Evolutionary conservation across 2,113 vertebrate species (phyloP).

Genomic region (Perognathus longimembris): DNA sequence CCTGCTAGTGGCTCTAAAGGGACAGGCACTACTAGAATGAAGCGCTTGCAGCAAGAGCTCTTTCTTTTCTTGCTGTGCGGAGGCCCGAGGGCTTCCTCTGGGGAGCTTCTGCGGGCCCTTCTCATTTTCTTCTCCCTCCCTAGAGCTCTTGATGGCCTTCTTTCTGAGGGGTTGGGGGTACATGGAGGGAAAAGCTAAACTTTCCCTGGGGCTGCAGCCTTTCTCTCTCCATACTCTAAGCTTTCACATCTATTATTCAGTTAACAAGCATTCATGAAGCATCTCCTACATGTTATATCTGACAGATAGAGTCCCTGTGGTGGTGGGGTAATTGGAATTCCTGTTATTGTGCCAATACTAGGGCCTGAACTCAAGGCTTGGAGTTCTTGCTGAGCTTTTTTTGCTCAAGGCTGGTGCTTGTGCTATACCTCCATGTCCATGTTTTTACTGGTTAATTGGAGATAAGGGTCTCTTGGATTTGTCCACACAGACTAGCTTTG

Average conservation of each 20-base stretch:
- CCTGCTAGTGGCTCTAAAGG: not conserved
- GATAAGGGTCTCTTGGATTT: too few relatives aligned
- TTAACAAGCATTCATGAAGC: not conserved
- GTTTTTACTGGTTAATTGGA: too few relatives aligned
- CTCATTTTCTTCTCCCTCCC: not conserved
- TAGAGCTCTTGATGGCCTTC: not conserved
- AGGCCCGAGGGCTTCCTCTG: rapidly evolving
- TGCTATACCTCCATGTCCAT: too few relatives aligned
- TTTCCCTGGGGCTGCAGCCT: not conserved
- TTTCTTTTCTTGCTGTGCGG: not conserved
- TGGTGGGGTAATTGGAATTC: not conserved
- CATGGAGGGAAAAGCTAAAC: not conserved
- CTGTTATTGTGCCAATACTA: too few relatives aligned
- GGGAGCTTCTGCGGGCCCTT: not conserved
- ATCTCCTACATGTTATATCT: not conserved
- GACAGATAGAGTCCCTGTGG: not conserved
- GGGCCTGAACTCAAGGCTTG: too few relatives aligned
- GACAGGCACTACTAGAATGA: not conserved
- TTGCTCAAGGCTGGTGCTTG: too few relatives aligned
- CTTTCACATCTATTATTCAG: not conserved
- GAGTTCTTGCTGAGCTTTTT: too few relatives aligned
- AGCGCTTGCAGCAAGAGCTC: not conserved
- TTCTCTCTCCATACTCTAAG: not conserved
- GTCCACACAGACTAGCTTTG: too few relatives aligned
- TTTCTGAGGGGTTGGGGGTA: not conserved